A percentile compares a stretch with the other conserved stretches of the same genome.
These are phyloP conservation scores for Cichladusa arquata DNA, from an alignment of 2,113 vertebrate genomes.

Conservation along the genomic window DNA sequence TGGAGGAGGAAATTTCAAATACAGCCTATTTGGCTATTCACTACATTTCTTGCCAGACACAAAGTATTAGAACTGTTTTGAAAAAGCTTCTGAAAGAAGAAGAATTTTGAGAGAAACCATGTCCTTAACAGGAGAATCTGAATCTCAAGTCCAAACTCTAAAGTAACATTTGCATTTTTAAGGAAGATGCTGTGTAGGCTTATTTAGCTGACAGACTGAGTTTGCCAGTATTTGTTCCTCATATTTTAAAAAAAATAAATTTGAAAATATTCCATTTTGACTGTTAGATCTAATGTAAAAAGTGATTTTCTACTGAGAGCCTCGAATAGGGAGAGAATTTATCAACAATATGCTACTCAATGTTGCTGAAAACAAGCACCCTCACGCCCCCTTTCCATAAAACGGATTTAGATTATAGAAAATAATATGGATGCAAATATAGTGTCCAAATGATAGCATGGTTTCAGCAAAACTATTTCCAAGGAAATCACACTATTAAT, in stretches of 20 bases:
- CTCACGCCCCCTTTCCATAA: fast-evolving
- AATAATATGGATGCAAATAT: background rate
- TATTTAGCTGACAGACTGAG: background rate
- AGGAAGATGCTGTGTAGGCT: background rate
- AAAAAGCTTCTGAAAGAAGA: background rate
- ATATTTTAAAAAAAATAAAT: background rate
- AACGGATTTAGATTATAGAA: background rate
- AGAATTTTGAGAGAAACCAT: background rate
- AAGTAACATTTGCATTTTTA: background rate
- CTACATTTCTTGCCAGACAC: background rate
- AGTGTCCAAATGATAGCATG: background rate
- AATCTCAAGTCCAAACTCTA: background rate
- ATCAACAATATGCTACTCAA: background rate
- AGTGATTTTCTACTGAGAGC: background rate
- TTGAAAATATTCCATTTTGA: background rate
- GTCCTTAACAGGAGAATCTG: background rate
- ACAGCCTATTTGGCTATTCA: background rate
- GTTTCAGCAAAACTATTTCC: background rate
- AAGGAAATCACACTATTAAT: background rate
- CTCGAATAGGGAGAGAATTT: background rate
- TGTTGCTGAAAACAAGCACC: background rate
- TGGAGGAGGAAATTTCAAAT: background rate
- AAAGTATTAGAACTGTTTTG: background rate
- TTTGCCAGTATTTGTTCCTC: background rate
- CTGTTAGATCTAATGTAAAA: background rate